Percentiles rank a stretch among this genome's conserved stretches.
Conservation (phyloP, 92 coral and sea anemone genomes). For the Nematostella vectensis region DNA sequence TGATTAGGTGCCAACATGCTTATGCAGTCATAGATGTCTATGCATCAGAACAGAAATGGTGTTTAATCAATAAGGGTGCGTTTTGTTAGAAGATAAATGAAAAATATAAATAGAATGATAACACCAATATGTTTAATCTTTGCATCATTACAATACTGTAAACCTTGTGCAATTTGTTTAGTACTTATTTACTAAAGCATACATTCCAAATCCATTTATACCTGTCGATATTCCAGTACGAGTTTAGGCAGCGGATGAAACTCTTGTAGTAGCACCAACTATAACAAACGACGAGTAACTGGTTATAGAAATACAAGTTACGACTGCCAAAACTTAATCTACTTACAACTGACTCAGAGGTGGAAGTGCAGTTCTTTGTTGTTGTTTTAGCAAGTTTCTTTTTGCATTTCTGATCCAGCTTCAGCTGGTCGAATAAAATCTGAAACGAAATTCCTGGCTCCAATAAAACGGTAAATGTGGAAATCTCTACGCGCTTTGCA, state of each 20-base stretch:
- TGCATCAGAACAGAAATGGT: constrained; percentile 2
- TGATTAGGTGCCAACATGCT: too few species aligned
- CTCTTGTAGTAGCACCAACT: constrained; percentile 75
- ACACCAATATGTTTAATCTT: too few species aligned
- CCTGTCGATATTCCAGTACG: constrained; percentile 84
- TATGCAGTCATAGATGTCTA: too few species aligned
- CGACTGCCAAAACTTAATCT: too few species aligned
- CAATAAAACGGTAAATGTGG: background rate
- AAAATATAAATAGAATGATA: too few species aligned
- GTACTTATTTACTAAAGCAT: too few species aligned
- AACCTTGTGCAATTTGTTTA: too few species aligned
- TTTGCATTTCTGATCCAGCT: constrained; percentile 67
- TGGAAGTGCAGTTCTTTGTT: constrained; percentile 68
- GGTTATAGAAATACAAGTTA: background rate
- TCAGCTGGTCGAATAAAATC: constrained; percentile 84
- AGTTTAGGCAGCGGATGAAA: constrained; percentile 86
- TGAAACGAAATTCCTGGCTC: constrained; percentile 7
- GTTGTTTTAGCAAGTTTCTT: constrained; percentile 76
- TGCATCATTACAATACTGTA: too few species aligned
- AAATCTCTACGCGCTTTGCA: background rate
- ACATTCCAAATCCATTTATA: too few species aligned
- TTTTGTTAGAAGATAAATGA: too few species aligned
- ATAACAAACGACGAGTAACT: constrained; percentile 1
- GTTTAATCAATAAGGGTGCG: too few species aligned
- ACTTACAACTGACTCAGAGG: constrained; percentile 80